These are phyloP conservation scores for Cebidichthys violaceus DNA, from an alignment of 2,113 vertebrate genomes.

Conservation along the genomic window DNA sequence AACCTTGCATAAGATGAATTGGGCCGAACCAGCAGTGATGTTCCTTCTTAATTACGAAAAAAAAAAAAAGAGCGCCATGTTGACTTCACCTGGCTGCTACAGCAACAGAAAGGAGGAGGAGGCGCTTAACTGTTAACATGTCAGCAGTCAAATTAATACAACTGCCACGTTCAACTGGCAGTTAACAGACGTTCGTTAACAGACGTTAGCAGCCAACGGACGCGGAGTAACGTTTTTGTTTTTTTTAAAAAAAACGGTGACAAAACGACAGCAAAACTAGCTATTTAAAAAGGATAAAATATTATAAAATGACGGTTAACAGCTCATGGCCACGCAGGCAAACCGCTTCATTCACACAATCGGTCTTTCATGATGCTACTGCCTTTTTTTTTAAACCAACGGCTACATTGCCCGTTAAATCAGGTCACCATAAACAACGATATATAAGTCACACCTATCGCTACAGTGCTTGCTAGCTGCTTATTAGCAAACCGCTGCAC, in stretches of 20 bases:
- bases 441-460: not conserved
- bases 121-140: not conserved
- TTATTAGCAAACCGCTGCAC: conserved; percentile 25
- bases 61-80: not conserved
- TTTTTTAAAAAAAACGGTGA: not conserved
- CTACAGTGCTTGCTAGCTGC: not conserved
- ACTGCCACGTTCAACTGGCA: conserved; percentile 43
- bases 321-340: conserved; percentile 68
- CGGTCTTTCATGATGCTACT: conserved; percentile 66
- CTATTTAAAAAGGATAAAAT: no score
- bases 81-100: not conserved
- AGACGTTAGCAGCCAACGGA: not conserved
- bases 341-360: conserved; percentile 57
- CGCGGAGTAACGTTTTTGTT: not conserved
- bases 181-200: not conserved
- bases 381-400: not conserved
- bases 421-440: not conserved
- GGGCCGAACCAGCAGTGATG: not conserved
- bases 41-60: not conserved
- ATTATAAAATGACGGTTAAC: no score
- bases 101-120: not conserved
- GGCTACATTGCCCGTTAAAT: no score
- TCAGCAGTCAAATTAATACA: not conserved
- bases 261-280: not conserved
- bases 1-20: not conserved